Percentiles rank a stretch among this genome's conserved stretches.
Conservation (phyloP, 2,113 vertebrate genomes). For the Cranoglanis bouderius region DNA sequence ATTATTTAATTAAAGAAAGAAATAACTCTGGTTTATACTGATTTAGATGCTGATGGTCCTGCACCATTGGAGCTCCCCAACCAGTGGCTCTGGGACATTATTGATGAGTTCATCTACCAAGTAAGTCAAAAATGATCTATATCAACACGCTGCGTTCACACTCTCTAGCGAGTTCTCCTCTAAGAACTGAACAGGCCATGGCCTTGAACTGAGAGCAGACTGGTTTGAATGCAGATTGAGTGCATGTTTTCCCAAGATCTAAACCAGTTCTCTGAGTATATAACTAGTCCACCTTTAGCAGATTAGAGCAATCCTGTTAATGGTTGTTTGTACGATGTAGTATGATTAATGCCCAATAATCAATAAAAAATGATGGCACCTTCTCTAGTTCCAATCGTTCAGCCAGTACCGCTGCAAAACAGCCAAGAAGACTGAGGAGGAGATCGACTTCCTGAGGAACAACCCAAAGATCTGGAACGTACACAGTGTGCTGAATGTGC, state of each 20-base stretch:
- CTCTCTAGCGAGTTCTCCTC: neutral
- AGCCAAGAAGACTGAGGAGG: constrained; percentile 94
- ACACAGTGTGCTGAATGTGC: constrained; percentile 96
- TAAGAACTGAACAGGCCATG: neutral
- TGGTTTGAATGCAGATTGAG: neutral
- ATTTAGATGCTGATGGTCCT: constrained; percentile 92
- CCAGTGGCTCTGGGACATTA: constrained; percentile 99
- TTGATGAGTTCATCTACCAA: constrained; percentile 99
- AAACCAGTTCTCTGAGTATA: neutral
- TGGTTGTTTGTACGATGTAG: neutral
- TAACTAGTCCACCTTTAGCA: too few relatives aligned
- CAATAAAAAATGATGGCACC: neutral
- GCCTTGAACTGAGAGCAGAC: too few relatives aligned
- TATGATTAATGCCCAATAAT: neutral
- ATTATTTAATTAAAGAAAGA: too few relatives aligned
- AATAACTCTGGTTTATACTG: constrained; percentile 8
- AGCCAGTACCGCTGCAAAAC: constrained; percentile 99
- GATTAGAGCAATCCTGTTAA: neutral
- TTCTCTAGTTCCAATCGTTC: constrained; percentile 91
- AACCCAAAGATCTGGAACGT: constrained; percentile 99
- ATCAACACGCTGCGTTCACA: too few relatives aligned
- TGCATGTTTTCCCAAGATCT: neutral
- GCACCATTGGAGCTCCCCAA: constrained; percentile 96
- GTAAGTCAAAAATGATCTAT: constrained; percentile 60
- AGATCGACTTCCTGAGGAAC: constrained; percentile 95